Evolutionary conservation across 1,140 invertebrate species (phyloP), one percentile per base, ranked within the genome.

Genomic region (Maconellicoccus hirsutus): DNA sequence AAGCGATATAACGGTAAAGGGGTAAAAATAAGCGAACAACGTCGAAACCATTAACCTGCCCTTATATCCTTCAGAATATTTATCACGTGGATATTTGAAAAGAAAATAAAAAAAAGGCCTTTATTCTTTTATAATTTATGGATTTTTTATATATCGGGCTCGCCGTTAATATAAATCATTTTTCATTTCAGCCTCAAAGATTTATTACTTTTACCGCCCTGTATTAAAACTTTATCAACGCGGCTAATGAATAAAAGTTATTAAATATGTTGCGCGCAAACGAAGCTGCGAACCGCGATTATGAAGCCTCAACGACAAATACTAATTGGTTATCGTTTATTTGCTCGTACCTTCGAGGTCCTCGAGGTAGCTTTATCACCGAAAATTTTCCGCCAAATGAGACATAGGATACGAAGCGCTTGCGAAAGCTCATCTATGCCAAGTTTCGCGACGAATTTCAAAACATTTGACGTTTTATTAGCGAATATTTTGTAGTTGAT

Each of bases 61-160:
- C 42, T 52, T 52, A 52, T 16, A 52, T 52, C 42, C 42, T 52
- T 52, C 42, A 52, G 42, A 52, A 52, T 52, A 52, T 52, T 52
- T 52, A 52, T 52, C 42, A 52, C 42, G 42, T 52, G 42, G 42
- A 52, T 52, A 52, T 52, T 52, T 52, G 42, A 52, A 52, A 52
- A 52, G 42, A 52, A 52, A 52, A 52, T 52, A 52, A 52, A 52
- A 52, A 52, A 52, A 16, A 52, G n/a, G 42, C 42, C 42, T 52
- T 52, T 52, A 52, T 52, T 52, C 42, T 52, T 52, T 52, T 14
- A 19, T 52, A 52, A 52, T 52, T 52, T 52, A 52, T 52, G 42
- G 42, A 52, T 52, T 52, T 52, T 52, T 52, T 52, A 52, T 52
- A 52, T 52, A 52, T 52, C n/a, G 42, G 42, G 42, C 42, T 8